Evolutionary conservation across 2,888 invertebrate genomes (phyloP), one percentile per base, ranked within the genome.

Genomic region (Nomada lathburiana): DNA sequence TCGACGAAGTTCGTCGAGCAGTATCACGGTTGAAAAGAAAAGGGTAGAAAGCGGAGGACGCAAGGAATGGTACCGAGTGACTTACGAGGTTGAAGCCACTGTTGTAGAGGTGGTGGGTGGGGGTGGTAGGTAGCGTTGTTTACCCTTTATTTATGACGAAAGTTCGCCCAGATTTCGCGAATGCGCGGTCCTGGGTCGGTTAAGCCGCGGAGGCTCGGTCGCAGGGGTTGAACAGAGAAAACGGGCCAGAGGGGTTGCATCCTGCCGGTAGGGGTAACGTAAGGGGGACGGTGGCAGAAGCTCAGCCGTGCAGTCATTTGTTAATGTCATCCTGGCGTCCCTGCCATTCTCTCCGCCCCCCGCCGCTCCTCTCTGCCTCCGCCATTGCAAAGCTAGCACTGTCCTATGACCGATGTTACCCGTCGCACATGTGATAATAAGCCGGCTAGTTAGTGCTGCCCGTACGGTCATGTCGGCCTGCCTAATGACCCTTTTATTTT

Each of bases 71-170:
- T 80, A 80, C 71, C 77, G 83, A 87, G 85, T 90, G 89, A 90
- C 89, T 89, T 91, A 89, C 89, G 89, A 89, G 88, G 86, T 79
- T 65, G 86, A 74, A 86, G 87, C 83, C 75, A 75, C 82, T 70
- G 79, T 65, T 69, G 42, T 60, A 18, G 52, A 60, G 72, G 23
- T 0, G 5, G 20, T 1, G 55, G 18, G 29, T 16, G 42, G 29
- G 69, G 23, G 59, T 50, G 70, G 53, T 63, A 57, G 84, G 64
- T 73, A 80, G 84, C 87, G 90, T 92, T 93, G 93, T 92, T 93
- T 93, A 92, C 92, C 92, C 92, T 91, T 92, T 93, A 93, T 93
- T 93, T 93, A 93, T 93, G 92, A 92, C 91, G 86, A 92, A 93
- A 93, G 92, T 93, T 93, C 90, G 90, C 87, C 89, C 89, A 90